Conservation (phyloP, 2,888 invertebrate species). For the Xestia xanthographa region DNA sequence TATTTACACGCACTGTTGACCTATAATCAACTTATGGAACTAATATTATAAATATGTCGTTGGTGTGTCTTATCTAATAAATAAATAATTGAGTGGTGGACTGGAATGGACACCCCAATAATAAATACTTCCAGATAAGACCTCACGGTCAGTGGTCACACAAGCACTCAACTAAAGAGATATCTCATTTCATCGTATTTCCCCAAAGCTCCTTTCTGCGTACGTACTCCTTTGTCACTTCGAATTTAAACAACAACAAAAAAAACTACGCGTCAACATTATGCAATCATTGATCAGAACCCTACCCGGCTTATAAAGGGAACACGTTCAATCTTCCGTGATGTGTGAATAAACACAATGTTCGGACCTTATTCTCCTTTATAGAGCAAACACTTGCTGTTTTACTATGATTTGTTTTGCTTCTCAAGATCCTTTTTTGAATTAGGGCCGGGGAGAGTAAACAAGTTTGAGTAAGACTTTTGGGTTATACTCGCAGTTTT, state of each 20-base stretch:
- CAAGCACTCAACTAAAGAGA: neutral
- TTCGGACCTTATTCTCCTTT: constrained; percentile 50
- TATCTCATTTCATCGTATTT: neutral
- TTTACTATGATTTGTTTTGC: constrained; percentile 65
- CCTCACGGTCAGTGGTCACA: neutral
- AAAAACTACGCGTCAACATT: constrained; percentile 14
- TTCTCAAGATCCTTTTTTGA: constrained; percentile 40
- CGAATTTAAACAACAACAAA: constrained; percentile 10
- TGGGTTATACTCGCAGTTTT: constrained; percentile 3
- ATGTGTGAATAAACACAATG: constrained; percentile 63
- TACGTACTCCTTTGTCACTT: too few relatives aligned
- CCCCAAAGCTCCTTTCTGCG: too few relatives aligned
- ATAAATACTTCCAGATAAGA: neutral
- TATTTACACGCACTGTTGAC: too few relatives aligned
- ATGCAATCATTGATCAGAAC: constrained; percentile 44
- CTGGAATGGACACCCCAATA: too few relatives aligned
- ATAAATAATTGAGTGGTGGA: too few relatives aligned
- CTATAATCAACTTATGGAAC: too few relatives aligned
- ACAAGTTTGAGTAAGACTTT: constrained; percentile 36
- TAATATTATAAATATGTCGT: too few relatives aligned
- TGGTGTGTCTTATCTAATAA: too few relatives aligned
- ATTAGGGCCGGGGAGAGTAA: constrained; percentile 22
- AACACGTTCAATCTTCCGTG: constrained; percentile 58
- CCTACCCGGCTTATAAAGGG: constrained; percentile 49
- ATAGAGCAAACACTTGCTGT: constrained; percentile 44